phyloP scores from a whole-genome alignment of 2,113 vertebrate genomes.

The Nicator chloris region DNA sequence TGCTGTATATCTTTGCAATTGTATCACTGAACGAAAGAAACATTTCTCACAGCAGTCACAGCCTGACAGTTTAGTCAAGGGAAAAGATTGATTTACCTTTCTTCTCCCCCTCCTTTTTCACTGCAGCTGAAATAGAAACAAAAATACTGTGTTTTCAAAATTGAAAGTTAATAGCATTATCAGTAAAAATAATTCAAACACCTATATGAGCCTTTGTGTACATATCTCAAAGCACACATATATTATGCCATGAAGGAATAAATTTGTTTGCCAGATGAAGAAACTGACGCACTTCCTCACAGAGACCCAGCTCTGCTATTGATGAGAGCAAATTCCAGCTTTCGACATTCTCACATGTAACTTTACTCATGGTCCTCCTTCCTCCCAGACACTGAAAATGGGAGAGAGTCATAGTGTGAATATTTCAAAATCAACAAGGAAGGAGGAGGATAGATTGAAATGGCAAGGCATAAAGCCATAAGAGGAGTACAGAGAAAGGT shows the following conservation, averaged over 20 bases:
- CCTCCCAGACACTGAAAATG: background rate
- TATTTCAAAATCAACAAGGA: background rate
- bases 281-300: background rate
- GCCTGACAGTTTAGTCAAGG: slow-evolving; percentile 28
- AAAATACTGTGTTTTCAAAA: background rate
- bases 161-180: background rate
- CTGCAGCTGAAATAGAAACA: slow-evolving; percentile 31
- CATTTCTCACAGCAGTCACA: slow-evolving; percentile 7
- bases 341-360: background rate
- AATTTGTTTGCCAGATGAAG: background rate
- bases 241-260: background rate
- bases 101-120: slow-evolving; percentile 51
- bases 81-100: slow-evolving; percentile 58
- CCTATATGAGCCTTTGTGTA: background rate
- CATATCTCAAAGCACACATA: background rate
- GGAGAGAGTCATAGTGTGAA: background rate
- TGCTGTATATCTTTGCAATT: background rate
- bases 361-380: background rate
- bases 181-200: background rate
- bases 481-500: background rate
- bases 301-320: background rate
- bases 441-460: background rate
- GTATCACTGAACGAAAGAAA: background rate
- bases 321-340: background rate
- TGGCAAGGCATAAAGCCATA: background rate